Evolutionary conservation across 2,113 vertebrate genomes (phyloP).

Genomic region (Spermophilus dauricus): DNA sequence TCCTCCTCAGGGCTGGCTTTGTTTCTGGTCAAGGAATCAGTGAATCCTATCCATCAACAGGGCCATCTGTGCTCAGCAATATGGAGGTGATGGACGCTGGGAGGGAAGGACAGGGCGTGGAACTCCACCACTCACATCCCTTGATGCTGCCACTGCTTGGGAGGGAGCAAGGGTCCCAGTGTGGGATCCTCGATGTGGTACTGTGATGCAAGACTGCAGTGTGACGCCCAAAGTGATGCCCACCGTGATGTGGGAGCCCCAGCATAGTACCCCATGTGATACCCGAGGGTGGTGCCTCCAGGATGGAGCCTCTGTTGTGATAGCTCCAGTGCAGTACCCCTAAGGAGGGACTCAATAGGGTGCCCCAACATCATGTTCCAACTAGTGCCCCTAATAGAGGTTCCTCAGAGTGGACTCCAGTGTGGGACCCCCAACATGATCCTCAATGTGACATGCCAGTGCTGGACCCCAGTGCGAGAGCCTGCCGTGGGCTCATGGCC

Average conservation of each 20-base stretch:
- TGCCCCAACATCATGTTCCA: too few species aligned
- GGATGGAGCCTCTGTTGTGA: too few species aligned
- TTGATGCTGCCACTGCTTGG: not conserved
- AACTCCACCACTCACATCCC: not conserved
- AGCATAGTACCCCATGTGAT: too few species aligned
- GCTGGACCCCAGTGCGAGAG: not conserved
- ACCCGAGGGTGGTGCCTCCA: too few species aligned
- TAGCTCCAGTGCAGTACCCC: too few species aligned
- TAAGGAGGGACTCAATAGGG: too few species aligned
- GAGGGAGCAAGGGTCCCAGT: too few species aligned
- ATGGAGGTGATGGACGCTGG: too few species aligned
- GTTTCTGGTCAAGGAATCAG: not conserved
- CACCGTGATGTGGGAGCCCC: too few species aligned
- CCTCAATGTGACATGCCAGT: not conserved
- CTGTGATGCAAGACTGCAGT: accelerated
- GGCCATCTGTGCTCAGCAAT: not conserved
- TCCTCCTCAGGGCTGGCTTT: not conserved
- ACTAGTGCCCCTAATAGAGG: not conserved
- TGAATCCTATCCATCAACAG: not conserved
- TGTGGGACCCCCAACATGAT: too few species aligned
- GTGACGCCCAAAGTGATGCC: too few species aligned
- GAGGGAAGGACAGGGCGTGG: not conserved
- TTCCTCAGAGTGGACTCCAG: not conserved
- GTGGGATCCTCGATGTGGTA: too few species aligned
- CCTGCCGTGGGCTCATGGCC: slow-evolving; percentile 12